Evolutionary conservation across 2,797 vertebrate species (phyloP).

Genomic region (Chelonia mydas): DNA sequence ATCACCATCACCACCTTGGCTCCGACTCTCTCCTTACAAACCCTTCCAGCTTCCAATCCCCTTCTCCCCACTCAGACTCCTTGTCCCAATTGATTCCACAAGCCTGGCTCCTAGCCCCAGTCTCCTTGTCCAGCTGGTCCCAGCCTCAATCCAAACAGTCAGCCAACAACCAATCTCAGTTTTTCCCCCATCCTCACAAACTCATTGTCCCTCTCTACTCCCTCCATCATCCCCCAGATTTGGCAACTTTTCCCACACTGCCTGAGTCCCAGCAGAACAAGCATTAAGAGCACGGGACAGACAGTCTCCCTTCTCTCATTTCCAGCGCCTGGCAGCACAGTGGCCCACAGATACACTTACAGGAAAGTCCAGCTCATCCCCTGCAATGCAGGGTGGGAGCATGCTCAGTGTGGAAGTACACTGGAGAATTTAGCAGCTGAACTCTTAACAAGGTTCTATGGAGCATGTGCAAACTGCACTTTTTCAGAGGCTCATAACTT

Average conservation of each 20-base stretch:
- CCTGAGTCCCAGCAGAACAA: not conserved
- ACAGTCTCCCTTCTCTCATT: not conserved
- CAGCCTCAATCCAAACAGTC: not conserved
- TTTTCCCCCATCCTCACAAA: not conserved
- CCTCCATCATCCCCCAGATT: not conserved
- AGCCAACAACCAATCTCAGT: not conserved
- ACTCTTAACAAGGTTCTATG: not conserved
- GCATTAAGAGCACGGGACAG: accelerated
- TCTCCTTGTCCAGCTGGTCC: not conserved
- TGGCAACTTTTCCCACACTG: not conserved
- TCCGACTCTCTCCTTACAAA: not conserved
- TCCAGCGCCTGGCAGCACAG: accelerated
- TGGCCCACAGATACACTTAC: accelerated
- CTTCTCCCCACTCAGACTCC: not conserved
- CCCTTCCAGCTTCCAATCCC: not conserved
- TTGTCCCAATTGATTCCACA: not conserved
- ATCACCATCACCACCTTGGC: not conserved
- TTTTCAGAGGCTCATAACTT: not conserved
- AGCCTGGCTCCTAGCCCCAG: not conserved
- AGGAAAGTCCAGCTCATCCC: accelerated
- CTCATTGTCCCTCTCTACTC: not conserved
- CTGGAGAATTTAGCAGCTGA: not conserved
- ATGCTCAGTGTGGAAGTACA: not conserved
- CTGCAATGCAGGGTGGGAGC: not conserved
- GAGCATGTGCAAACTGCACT: not conserved